phyloP scores from a whole-genome alignment of 2,888 invertebrate species.

The Rutpela maculata region DNA sequence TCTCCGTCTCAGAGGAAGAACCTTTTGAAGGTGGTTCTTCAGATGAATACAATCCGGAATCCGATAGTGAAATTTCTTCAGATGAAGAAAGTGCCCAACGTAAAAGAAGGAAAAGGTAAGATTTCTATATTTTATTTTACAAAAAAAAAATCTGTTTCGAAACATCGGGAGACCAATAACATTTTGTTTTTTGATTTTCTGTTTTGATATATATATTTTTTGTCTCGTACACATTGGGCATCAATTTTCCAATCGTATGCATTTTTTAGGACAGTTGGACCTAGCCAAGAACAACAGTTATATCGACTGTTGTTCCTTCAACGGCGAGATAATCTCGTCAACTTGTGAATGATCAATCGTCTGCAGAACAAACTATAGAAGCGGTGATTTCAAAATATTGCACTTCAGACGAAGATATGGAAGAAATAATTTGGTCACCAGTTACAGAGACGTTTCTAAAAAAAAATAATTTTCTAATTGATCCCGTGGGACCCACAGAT shows the following conservation, averaged over 20 bases:
- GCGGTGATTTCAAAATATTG: constrained; percentile 38
- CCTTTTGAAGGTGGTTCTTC: constrained; percentile 29
- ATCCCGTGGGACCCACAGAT: constrained; percentile 25
- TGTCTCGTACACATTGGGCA: background rate
- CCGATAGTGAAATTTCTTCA: constrained; percentile 4
- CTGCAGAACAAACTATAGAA: constrained; percentile 35
- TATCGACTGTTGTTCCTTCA: constrained; percentile 20
- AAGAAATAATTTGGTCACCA: constrained; percentile 22
- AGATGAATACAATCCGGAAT: constrained; percentile 23
- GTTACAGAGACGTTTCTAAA: constrained; percentile 22
- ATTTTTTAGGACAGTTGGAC: constrained; percentile 16
- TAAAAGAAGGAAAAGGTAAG: background rate
- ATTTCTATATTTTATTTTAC: constrained; percentile 13
- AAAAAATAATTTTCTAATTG: constrained; percentile 26
- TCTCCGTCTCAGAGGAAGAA: constrained; percentile 19
- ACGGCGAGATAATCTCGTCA: constrained; percentile 26
- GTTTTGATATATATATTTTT: no score
- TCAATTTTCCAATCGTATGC: background rate
- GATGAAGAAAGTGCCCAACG: background rate
- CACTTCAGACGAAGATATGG: constrained; percentile 24
- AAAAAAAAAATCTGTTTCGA: background rate
- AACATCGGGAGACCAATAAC: no score
- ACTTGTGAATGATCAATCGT: constrained; percentile 14
- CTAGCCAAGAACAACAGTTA: constrained; percentile 30
- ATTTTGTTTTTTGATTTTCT: no score